phyloP scores from a whole-genome alignment of 2,113 vertebrate species.

The Phylloscopus trochilus region DNA sequence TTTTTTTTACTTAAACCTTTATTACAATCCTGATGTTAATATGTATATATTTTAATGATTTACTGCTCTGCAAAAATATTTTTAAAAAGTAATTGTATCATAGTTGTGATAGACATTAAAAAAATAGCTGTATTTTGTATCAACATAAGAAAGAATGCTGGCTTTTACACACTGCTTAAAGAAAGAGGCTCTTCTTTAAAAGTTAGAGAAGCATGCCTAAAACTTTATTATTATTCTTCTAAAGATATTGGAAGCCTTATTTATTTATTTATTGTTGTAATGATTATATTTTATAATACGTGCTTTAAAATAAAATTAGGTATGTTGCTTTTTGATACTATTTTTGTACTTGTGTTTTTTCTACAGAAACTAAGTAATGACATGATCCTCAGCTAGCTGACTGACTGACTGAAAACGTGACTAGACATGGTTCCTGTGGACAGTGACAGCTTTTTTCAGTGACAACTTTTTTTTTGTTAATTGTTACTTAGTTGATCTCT shows the following conservation, averaged over 20 bases:
- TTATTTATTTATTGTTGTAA: neutral
- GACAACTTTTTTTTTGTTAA: neutral
- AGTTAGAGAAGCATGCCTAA: neutral
- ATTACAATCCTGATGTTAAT: neutral
- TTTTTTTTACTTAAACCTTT: neutral
- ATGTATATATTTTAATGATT: neutral
- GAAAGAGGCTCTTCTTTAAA: neutral
- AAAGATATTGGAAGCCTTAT: neutral
- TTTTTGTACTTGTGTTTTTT: constrained; percentile 81
- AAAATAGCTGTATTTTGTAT: neutral
- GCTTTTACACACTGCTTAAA: neutral
- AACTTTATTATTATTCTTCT: neutral
- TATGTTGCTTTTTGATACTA: constrained; percentile 62
- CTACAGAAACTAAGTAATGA: constrained; percentile 80
- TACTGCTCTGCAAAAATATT: neutral
- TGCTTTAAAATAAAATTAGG: constrained; percentile 23
- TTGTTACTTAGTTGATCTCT: constrained; percentile 50
- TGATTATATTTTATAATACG: neutral
- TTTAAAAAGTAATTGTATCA: neutral
- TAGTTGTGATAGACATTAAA: neutral
- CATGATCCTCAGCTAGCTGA: constrained; percentile 74
- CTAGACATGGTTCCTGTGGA: constrained; percentile 77
- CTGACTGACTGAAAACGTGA: constrained; percentile 80
- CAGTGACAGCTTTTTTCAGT: constrained; percentile 73
- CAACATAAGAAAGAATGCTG: neutral